Evolutionary conservation across 2,797 vertebrate genomes (phyloP).

Genomic region (Centroberyx gerrardi): DNA sequence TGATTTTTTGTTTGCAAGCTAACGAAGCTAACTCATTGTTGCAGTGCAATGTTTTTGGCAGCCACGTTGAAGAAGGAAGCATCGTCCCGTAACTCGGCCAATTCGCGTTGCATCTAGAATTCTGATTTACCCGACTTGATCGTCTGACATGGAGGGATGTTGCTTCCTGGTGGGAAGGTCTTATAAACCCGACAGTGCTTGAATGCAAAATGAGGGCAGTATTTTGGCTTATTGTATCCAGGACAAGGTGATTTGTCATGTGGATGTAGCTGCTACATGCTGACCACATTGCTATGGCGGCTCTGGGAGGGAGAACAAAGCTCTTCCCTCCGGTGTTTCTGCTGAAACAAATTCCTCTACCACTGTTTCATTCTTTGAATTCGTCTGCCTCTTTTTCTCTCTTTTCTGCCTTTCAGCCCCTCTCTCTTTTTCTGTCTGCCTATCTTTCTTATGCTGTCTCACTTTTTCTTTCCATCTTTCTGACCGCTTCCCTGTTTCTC

Average conservation of each 20-base stretch:
- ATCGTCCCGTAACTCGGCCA: too few relatives aligned
- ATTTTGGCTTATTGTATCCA: background rate
- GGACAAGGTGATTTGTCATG: slow-evolving; percentile 13
- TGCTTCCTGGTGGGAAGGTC: too few relatives aligned
- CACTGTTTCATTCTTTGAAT: background rate
- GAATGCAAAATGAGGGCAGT: background rate
- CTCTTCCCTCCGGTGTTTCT: slow-evolving; percentile 6
- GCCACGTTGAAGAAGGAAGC: too few relatives aligned
- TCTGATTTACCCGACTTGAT: too few relatives aligned
- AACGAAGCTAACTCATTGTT: too few relatives aligned
- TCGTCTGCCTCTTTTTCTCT: background rate
- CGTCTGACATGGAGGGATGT: too few relatives aligned
- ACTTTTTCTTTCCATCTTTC: background rate
- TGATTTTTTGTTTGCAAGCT: too few relatives aligned
- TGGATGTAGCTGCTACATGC: slow-evolving; percentile 1
- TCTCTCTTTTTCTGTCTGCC: slow-evolving; percentile 8
- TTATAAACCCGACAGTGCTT: too few relatives aligned
- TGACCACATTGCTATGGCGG: slow-evolving; percentile 9
- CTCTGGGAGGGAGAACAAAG: slow-evolving; percentile 6
- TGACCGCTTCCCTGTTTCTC: background rate
- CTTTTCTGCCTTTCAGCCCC: background rate
- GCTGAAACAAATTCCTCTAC: slow-evolving; percentile 16
- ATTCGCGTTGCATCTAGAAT: too few relatives aligned
- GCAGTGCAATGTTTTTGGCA: too few relatives aligned
- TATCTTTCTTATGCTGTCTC: background rate